Evolutionary conservation across 2,797 vertebrate species (phyloP).

Genomic region (Pogonophryne albipinna): DNA sequence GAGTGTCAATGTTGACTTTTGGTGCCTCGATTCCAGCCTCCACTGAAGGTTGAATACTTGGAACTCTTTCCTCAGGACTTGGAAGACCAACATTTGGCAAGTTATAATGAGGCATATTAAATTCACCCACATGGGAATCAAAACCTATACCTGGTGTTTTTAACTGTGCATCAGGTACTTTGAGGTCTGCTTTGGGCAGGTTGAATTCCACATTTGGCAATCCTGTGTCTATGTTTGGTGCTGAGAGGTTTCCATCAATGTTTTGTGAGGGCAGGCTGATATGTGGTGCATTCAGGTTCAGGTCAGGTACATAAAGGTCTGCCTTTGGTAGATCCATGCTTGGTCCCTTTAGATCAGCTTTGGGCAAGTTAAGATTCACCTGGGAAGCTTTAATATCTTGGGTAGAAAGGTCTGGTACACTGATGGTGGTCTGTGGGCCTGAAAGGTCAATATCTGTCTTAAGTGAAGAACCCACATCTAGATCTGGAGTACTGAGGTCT

Average conservation of each 20-base stretch:
- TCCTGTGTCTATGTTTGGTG: conserved; percentile 53
- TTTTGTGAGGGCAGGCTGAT: conserved; percentile 61
- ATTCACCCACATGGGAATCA: conserved; percentile 62
- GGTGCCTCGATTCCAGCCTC: conserved; percentile 54
- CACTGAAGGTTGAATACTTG: conserved; percentile 44
- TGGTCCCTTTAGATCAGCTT: conserved; percentile 42
- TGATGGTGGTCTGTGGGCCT: conserved; percentile 37
- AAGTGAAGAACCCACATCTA: conserved; percentile 47
- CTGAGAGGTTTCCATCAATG: conserved; percentile 50
- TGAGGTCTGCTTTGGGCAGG: conserved; percentile 36
- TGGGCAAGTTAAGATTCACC: conserved; percentile 52
- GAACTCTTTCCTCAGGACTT: conserved; percentile 49
- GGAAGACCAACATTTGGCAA: conserved; percentile 63
- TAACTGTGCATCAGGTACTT: conserved; percentile 49
- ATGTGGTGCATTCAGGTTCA: conserved; percentile 44
- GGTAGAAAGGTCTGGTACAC: conserved; percentile 41
- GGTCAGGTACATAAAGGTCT: conserved; percentile 34
- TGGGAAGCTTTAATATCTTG: conserved; percentile 36
- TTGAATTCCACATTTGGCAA: conserved; percentile 54
- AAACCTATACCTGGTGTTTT: conserved; percentile 65
- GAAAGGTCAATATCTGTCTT: conserved; percentile 42
- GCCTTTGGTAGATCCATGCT: conserved; percentile 39
- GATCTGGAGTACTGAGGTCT: conserved; percentile 26
- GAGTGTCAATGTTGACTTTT: conserved; percentile 19
- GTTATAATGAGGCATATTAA: conserved; percentile 74